Base-by-base conservation (phyloP, 2,797 vertebrate species). In the Phrynocephalus forsythii region DNA sequence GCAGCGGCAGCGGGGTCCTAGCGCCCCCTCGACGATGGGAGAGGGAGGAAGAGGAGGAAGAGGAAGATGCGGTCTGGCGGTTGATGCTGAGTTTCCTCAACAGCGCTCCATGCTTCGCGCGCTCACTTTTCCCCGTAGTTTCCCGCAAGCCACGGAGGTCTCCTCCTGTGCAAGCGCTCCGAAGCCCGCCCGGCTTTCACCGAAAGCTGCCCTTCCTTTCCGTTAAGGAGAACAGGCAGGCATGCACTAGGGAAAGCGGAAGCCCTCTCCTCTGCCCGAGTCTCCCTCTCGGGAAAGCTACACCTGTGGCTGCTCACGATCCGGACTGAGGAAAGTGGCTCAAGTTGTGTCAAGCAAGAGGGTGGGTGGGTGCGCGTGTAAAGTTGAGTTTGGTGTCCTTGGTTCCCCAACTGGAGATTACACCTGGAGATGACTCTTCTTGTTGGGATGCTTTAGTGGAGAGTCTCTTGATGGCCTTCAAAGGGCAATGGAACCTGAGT, bases 1-100 rank as follows among this genome's bases (percentile, higher is more conserved):
- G 52, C 9, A 1, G 63, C 69, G 11, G 75, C 68, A 28, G 84
- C 73, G 68, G 73, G 88, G 84, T 66, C 84, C 84, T 83, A 83
- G 84, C 68, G 80, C 80, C 56, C 52, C 66, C 50, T n/a, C 20
- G 20, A 26, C 48, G 30, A 3, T 33, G 15, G n/a, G 30, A 0
- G 15, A 0, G 22, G 28, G 6, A 8, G 63, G 26, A 82, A 28
- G 13, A 3, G 28, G 1, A 18, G 72, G 8, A 3, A 11, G 15
- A 24, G 1, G 56, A 3, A 3, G 26, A 26, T 30, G 18, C 5
- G 8, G 63, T 20, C 26, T 6, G 71, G 71, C 0, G 71, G 71
- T 16, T n/a, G 71, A 5, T 13, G 30, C 11, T 1, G 82, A 10
- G 24, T 5, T 38, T 44, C 44, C 33, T 3, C 15, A 22, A 10